Evolutionary conservation across 1,140 invertebrate genomes (phyloP).

Genomic region (Ptiloglossa arizonensis): DNA sequence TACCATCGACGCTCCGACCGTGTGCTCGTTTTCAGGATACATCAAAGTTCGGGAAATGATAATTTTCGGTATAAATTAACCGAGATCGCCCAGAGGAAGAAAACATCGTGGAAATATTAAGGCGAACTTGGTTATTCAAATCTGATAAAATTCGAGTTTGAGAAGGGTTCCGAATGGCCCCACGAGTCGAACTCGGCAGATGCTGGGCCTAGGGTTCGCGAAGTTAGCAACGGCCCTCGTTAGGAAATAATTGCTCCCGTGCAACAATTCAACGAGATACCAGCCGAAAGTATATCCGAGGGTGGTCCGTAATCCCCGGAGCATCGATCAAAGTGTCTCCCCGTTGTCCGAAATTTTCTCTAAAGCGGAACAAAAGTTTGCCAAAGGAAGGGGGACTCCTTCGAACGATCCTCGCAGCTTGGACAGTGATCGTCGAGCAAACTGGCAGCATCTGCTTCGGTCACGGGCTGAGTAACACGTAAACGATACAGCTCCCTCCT

Average conservation of each 20-base stretch:
- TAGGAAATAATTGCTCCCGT: not conserved
- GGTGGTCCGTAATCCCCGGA: not conserved
- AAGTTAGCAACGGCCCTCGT: too few species aligned
- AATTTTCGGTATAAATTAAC: too few species aligned
- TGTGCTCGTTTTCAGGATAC: too few species aligned
- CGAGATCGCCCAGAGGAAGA: too few species aligned
- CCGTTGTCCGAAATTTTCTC: not conserved
- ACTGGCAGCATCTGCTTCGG: slow-evolving; percentile 1
- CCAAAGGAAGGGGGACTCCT: not conserved
- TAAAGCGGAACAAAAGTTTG: not conserved
- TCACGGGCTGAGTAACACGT: slow-evolving; percentile 1
- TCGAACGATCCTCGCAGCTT: not conserved
- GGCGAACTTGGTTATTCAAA: too few species aligned
- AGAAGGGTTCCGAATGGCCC: too few species aligned
- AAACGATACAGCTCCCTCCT: not conserved
- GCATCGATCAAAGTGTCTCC: not conserved
- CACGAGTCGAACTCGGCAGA: too few species aligned
- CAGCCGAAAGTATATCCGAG: not conserved
- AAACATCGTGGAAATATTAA: too few species aligned
- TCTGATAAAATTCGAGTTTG: too few species aligned
- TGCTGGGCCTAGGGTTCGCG: too few species aligned
- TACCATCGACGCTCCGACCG: too few species aligned
- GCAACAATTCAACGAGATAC: not conserved
- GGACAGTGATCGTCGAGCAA: not conserved
- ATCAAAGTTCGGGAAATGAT: too few species aligned